Conservation (phyloP, 1,140 invertebrate genomes). For the Phymastichus coffea region DNA sequence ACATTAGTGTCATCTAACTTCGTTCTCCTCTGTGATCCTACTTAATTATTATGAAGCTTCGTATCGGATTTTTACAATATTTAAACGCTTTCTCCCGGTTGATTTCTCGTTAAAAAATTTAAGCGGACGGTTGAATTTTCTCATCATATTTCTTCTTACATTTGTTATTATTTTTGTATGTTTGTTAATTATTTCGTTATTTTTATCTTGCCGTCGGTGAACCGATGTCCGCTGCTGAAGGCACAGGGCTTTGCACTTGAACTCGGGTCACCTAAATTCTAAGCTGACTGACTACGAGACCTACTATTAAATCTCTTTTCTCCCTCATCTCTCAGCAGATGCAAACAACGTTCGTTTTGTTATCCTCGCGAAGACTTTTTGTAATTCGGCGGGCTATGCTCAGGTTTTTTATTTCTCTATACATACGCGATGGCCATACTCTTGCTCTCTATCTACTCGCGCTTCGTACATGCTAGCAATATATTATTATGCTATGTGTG, state of each 20-base stretch:
- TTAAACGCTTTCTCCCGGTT: conserved; percentile 45
- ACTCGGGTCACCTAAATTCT: conserved; percentile 55
- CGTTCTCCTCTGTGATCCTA: too few species aligned
- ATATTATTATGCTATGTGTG: conserved; percentile 57
- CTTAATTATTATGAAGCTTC: conserved; percentile 35
- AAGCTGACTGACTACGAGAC: conserved; percentile 51
- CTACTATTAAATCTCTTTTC: conserved; percentile 27
- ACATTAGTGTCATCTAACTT: conserved; percentile 1
- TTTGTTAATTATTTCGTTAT: conserved; percentile 1
- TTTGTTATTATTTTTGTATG: background rate
- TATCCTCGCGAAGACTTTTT: too few species aligned
- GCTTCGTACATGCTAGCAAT: conserved; percentile 53
- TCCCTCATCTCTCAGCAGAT: conserved; percentile 16
- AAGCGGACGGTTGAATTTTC: conserved; percentile 58
- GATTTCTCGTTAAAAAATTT: conserved; percentile 53
- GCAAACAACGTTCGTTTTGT: conserved; percentile 9
- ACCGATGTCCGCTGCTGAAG: conserved; percentile 58
- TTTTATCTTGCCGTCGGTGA: conserved; percentile 50
- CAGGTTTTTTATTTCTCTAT: conserved; percentile 10
- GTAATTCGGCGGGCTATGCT: conserved; percentile 27
- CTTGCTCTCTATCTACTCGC: conserved; percentile 11
- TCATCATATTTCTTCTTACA: conserved; percentile 35
- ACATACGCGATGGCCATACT: conserved; percentile 7
- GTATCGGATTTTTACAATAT: conserved; percentile 40
- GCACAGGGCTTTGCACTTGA: conserved; percentile 59